These are phyloP conservation scores for Phylloscopus collybita DNA, from an alignment of 2,797 vertebrate genomes.

Conservation along the genomic window DNA sequence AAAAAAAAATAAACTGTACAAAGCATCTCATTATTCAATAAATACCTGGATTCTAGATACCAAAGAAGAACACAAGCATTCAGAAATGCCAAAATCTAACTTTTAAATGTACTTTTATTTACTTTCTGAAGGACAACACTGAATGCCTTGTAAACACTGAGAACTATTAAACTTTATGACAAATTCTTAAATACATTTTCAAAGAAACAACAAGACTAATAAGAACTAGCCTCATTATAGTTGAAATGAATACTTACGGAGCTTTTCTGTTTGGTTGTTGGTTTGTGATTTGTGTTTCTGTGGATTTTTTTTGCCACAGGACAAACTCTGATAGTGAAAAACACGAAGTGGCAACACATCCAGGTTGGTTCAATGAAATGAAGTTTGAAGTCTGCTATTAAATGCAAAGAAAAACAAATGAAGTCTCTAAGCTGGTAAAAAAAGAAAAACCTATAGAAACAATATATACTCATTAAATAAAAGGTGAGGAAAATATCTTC, in stretches of 20 bases:
- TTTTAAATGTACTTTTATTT: not conserved
- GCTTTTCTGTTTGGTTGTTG: not conserved
- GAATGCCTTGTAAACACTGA: not conserved
- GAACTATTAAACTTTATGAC: not conserved
- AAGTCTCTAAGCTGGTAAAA: not conserved
- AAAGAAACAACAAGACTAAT: not conserved
- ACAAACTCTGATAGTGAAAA: not conserved
- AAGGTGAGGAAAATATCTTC: not conserved
- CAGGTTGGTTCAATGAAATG: not conserved
- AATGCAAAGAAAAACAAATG: not conserved
- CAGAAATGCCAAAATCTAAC: not conserved
- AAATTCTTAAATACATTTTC: not conserved
- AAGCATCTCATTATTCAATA: not conserved
- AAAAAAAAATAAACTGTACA: not conserved
- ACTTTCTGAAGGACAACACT: not conserved
- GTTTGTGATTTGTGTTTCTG: accelerated
- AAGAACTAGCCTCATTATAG: not conserved
- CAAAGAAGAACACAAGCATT: not conserved
- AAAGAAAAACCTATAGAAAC: not conserved
- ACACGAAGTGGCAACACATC: accelerated
- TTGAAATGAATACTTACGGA: no score
- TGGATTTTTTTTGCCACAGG: not conserved
- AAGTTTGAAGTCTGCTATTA: not conserved
- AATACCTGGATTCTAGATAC: not conserved
- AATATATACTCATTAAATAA: not conserved